phyloP scores from a whole-genome alignment of 2,113 vertebrate species.

The Menura novaehollandiae region DNA sequence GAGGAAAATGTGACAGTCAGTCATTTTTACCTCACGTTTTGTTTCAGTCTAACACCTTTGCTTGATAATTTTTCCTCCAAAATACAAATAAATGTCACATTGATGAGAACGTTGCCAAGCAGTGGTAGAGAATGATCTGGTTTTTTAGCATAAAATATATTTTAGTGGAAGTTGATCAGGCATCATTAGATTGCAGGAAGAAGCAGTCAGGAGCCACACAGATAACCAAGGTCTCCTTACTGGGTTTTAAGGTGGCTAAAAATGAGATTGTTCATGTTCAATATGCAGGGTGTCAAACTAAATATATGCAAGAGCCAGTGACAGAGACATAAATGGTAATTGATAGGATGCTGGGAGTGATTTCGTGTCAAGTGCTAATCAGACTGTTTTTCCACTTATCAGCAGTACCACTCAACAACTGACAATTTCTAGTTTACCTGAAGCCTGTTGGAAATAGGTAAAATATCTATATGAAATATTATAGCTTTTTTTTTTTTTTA shows the following conservation, averaged over 20 bases:
- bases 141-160: background rate
- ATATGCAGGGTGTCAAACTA: background rate
- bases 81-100: background rate
- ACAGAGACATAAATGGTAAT: background rate
- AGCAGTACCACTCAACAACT: background rate
- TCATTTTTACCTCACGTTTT: background rate
- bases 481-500: background rate
- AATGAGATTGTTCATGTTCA: background rate
- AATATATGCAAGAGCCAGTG: background rate
- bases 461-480: background rate
- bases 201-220: background rate
- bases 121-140: background rate
- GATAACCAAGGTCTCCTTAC: background rate
- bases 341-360: background rate
- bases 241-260: background rate
- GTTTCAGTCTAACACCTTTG: background rate
- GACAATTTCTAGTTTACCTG: background rate
- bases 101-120: background rate
- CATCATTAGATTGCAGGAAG: background rate
- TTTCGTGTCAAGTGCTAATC: slow-evolving; percentile 6
- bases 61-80: background rate
- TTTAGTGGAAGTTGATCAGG: background rate
- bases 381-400: background rate
- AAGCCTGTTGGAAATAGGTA: background rate
- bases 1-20: background rate